Conservation (phyloP, 2,797 vertebrate species). For the Mus spretus region DNA sequence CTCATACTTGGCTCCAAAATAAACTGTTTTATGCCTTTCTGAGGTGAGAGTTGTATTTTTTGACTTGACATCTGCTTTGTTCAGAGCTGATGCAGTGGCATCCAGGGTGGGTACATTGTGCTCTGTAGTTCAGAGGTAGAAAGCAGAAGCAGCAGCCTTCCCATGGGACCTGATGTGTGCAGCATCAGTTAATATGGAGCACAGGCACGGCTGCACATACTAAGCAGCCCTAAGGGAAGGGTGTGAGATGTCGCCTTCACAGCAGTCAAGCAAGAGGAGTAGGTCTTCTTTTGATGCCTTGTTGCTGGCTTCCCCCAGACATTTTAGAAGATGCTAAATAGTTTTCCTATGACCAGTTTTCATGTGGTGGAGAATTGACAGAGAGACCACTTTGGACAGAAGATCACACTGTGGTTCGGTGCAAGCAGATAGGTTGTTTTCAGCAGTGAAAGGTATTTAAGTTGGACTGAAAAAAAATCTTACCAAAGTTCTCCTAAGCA, state of each 20-base stretch:
- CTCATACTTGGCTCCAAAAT: background rate
- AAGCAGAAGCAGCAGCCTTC: background rate
- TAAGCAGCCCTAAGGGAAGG: background rate
- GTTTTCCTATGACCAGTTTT: conserved; percentile 4
- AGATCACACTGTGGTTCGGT: background rate
- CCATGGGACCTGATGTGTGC: background rate
- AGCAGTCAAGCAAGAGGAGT: conserved; percentile 24
- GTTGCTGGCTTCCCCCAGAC: background rate
- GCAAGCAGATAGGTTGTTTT: background rate
- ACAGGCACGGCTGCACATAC: background rate
- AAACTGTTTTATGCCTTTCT: background rate
- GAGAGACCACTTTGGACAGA: background rate
- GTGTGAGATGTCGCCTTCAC: conserved; percentile 19
- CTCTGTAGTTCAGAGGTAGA: background rate
- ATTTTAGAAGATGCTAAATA: background rate
- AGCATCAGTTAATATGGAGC: background rate
- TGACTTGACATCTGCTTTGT: background rate
- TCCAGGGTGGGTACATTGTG: background rate
- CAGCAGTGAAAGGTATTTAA: background rate
- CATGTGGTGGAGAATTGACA: background rate
- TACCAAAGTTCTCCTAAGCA: background rate
- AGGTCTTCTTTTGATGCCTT: conserved; percentile 2
- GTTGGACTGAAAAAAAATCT: background rate
- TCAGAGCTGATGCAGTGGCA: background rate
- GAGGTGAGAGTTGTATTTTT: background rate